A percentile compares a stretch with the other conserved stretches of the same genome.
phyloP scores from a whole-genome alignment of 2,888 invertebrate species.

The Xestia xanthographa region DNA sequence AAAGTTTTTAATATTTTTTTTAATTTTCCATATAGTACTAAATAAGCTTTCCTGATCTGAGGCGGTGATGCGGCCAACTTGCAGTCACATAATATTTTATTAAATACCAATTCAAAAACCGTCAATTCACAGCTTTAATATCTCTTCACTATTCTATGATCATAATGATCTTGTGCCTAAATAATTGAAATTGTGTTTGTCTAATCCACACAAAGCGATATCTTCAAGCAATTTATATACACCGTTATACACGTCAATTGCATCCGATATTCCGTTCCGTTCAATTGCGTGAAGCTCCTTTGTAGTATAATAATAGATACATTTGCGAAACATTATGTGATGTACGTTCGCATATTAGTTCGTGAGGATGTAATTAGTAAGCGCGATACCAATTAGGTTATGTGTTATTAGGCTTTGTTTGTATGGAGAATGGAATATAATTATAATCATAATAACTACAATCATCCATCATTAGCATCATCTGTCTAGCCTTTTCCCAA shows the following conservation, averaged over 20 bases:
- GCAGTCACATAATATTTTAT: neutral
- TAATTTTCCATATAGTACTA: no score
- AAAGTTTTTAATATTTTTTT: no score
- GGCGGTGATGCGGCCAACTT: no score
- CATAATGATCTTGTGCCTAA: neutral
- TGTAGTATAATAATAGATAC: constrained; percentile 31
- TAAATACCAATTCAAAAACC: no score
- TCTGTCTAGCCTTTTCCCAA: no score
- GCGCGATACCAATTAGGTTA: constrained; percentile 13
- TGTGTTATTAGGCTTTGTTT: neutral
- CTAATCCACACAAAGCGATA: neutral
- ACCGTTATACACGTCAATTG: constrained; percentile 1
- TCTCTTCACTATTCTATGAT: no score
- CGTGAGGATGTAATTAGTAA: constrained; percentile 21
- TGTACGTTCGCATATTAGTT: constrained; percentile 26
- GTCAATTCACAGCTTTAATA: no score
- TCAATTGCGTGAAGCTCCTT: constrained; percentile 14
- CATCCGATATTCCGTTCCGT: constrained; percentile 13
- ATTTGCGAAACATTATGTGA: constrained; percentile 5
- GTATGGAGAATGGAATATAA: neutral
- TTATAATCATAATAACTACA: neutral
- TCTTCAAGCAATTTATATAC: constrained; percentile 8
- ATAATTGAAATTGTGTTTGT: neutral
- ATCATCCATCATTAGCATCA: no score
- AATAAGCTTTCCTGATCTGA: no score